These are phyloP conservation scores for Eulemur albifrons DNA, from an alignment of 2,797 vertebrate species.

Conservation along the genomic window DNA sequence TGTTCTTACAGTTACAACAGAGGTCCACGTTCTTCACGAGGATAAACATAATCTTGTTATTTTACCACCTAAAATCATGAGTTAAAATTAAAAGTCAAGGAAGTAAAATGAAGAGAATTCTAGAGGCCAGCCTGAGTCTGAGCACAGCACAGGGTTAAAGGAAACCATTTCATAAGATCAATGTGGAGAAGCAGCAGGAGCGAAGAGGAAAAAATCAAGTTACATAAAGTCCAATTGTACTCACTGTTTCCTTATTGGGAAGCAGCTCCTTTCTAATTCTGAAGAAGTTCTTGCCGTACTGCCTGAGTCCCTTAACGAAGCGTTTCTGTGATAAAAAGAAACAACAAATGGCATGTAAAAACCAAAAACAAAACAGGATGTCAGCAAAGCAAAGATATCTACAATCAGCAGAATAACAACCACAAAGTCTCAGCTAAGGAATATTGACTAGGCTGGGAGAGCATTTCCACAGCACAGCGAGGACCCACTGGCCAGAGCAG, in stretches of 20 bases:
- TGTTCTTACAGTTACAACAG: slow-evolving; percentile 42
- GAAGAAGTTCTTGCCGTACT: slow-evolving; percentile 99
- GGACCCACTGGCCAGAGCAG: background rate
- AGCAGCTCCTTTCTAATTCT: slow-evolving; percentile 99
- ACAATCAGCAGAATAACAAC: slow-evolving; percentile 60
- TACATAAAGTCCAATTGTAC: slow-evolving; percentile 81
- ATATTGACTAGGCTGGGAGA: background rate
- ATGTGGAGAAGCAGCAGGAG: slow-evolving; percentile 64
- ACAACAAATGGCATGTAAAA: slow-evolving; percentile 68
- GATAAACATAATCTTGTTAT: background rate
- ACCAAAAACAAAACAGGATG: slow-evolving; percentile 73
- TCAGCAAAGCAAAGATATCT: slow-evolving; percentile 65
- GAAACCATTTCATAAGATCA: slow-evolving; percentile 75
- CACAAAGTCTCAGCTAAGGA: background rate
- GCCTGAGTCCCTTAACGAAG: slow-evolving; percentile 98
- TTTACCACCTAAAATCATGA: background rate
- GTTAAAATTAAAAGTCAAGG: background rate
- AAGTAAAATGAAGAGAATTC: background rate
- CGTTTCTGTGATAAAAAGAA: slow-evolving; percentile 91
- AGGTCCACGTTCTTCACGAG: background rate
- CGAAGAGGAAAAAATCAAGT: slow-evolving; percentile 65
- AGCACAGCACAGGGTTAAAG: slow-evolving; percentile 56
- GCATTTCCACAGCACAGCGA: background rate
- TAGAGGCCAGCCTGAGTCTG: background rate
- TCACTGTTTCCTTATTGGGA: slow-evolving; percentile 99